Percentiles rank a stretch among this genome's conserved stretches.
phyloP scores from a whole-genome alignment of 2,797 vertebrate genomes.

The Rhinichthys osculus region DNA sequence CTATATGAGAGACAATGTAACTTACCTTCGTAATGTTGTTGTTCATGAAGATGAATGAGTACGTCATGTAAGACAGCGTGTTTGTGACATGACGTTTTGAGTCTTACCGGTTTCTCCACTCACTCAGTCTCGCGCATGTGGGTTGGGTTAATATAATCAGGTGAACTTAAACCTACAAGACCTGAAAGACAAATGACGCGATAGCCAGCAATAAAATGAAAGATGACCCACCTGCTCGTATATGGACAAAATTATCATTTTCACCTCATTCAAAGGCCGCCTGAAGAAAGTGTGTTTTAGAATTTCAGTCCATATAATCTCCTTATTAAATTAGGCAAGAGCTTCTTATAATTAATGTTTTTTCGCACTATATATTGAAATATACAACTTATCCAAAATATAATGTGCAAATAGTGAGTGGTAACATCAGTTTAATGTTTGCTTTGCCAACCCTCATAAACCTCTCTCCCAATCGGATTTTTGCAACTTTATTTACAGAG shows the following conservation, averaged over 20 bases:
- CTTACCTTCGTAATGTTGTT: background rate
- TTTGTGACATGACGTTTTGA: background rate
- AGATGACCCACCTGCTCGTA: background rate
- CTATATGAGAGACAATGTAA: background rate
- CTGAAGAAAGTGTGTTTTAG: background rate
- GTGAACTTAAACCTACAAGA: conserved; percentile 31
- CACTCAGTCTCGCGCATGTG: background rate
- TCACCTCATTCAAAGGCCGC: background rate
- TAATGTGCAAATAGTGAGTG: background rate
- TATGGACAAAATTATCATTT: background rate
- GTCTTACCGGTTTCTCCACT: conserved; percentile 22
- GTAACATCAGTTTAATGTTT: background rate
- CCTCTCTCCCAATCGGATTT: background rate
- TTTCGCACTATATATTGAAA: background rate
- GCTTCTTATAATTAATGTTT: background rate
- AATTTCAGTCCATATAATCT: background rate
- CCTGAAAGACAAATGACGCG: background rate
- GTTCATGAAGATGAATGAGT: background rate
- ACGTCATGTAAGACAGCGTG: background rate
- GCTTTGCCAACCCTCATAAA: background rate
- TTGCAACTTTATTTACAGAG: background rate
- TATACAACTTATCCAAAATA: background rate
- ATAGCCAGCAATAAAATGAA: background rate
- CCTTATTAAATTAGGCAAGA: background rate
- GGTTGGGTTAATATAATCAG: background rate